phyloP scores from a whole-genome alignment of 2,113 vertebrate species.

The Arvicanthis niloticus region DNA sequence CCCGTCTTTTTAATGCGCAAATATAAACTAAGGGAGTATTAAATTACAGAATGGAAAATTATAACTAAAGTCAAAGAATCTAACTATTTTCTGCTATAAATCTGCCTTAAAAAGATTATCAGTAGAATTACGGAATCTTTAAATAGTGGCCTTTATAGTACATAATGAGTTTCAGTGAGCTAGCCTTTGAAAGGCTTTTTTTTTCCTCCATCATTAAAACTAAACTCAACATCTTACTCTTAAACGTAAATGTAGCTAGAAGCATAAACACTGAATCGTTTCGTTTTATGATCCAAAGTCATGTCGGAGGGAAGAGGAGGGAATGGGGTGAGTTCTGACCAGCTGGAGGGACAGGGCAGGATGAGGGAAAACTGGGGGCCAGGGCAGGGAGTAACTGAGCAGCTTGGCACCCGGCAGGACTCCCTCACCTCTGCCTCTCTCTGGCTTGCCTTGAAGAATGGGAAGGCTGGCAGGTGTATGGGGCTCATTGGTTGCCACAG shows the following conservation, averaged over 20 bases:
- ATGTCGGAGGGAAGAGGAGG: conserved; percentile 48
- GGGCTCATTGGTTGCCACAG: not conserved
- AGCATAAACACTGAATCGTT: conserved; percentile 82
- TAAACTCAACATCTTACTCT: conserved; percentile 86
- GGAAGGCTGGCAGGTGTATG: not conserved
- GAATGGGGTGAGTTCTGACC: not conserved
- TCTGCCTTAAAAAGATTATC: conserved; percentile 91
- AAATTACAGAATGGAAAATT: conserved; percentile 95
- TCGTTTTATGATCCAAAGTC: conserved; percentile 81
- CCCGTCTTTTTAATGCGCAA: conserved; percentile 97
- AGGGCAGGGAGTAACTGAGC: not conserved
- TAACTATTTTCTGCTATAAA: conserved; percentile 97
- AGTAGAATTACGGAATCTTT: conserved; percentile 89
- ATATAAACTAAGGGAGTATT: conserved; percentile 95
- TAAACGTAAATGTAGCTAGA: conserved; percentile 86
- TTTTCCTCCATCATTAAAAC: conserved; percentile 83
- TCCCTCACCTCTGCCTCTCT: fast-evolving
- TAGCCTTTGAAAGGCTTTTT: conserved; percentile 89
- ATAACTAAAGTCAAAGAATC: conserved; percentile 96
- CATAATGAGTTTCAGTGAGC: conserved; percentile 89
- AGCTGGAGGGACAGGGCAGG: not conserved
- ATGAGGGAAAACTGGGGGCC: not conserved
- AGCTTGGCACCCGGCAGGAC: fast-evolving
- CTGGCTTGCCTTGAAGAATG: not conserved
- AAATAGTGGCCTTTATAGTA: conserved; percentile 90